Percentiles rank a stretch among this genome's conserved stretches.
These are phyloP conservation scores for Metacarcinus magister DNA, from an alignment of 2,888 invertebrate genomes.

Conservation along the genomic window DNA sequence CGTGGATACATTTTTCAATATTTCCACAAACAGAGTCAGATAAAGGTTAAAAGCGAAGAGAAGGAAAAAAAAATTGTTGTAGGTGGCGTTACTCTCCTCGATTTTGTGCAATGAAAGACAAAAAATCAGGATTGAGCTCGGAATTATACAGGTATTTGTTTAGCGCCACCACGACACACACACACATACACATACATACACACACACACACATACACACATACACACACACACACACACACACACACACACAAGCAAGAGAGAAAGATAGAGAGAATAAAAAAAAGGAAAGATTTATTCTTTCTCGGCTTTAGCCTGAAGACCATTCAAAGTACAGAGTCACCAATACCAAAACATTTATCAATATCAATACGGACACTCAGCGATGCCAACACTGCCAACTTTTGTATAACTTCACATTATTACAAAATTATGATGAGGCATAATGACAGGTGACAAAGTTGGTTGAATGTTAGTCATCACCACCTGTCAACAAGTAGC, in stretches of 20 bases:
- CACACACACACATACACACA: no score
- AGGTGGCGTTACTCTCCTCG: background rate
- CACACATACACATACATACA: background rate
- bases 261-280: no score
- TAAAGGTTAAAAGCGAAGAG: background rate
- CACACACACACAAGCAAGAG: no score
- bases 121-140: background rate
- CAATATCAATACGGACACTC: background rate
- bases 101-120: background rate
- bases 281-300: no score
- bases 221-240: no score
- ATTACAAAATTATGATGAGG: background rate
- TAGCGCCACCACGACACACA: no score
- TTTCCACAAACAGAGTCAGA: background rate
- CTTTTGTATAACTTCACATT: background rate
- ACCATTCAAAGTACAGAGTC: no score
- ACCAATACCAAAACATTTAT: background rate
- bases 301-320: no score
- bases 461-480: background rate
- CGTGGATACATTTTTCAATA: background rate
- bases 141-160: background rate
- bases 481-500: background rate
- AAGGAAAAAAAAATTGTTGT: background rate
- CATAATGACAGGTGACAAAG: background rate
- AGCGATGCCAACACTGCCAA: background rate